Evolutionary conservation across 2,113 vertebrate genomes (phyloP).

Genomic region (Phoenicopterus ruber): DNA sequence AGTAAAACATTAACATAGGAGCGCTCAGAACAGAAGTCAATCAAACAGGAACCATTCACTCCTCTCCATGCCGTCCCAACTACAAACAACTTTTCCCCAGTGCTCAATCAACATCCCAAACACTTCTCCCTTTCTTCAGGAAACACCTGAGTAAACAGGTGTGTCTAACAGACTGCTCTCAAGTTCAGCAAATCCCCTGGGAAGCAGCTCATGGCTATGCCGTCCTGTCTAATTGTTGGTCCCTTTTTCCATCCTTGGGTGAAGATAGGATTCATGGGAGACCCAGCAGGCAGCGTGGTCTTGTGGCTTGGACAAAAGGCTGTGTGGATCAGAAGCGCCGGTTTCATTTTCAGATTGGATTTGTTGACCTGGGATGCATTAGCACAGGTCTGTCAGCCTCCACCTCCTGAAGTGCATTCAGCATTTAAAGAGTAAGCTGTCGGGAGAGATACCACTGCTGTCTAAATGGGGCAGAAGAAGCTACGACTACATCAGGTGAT

Average conservation of each 20-base stretch:
- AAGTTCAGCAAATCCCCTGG: not conserved
- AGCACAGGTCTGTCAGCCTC: not conserved
- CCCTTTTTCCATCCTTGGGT: not conserved
- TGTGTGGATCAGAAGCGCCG: not conserved
- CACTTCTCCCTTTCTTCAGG: not conserved
- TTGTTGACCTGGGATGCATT: not conserved
- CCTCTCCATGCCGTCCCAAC: not conserved
- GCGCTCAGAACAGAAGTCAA: not conserved
- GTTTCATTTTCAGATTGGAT: not conserved
- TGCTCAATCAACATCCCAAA: not conserved
- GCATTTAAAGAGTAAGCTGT: not conserved
- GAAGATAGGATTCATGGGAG: not conserved
- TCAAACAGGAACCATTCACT: not conserved
- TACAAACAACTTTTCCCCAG: not conserved
- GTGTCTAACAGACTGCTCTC: not conserved
- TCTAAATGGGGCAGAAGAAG: not conserved
- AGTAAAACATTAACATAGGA: not conserved
- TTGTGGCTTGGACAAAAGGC: not conserved
- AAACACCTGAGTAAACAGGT: slow-evolving; percentile 10
- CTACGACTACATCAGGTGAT: not conserved
- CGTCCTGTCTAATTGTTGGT: not conserved
- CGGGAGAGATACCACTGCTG: not conserved
- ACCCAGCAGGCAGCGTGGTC: not conserved
- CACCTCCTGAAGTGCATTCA: not conserved
- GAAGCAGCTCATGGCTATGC: not conserved